Conservation (phyloP, 53 echinoderm and acorn worm species). For the Arbacia lixula region DNA sequence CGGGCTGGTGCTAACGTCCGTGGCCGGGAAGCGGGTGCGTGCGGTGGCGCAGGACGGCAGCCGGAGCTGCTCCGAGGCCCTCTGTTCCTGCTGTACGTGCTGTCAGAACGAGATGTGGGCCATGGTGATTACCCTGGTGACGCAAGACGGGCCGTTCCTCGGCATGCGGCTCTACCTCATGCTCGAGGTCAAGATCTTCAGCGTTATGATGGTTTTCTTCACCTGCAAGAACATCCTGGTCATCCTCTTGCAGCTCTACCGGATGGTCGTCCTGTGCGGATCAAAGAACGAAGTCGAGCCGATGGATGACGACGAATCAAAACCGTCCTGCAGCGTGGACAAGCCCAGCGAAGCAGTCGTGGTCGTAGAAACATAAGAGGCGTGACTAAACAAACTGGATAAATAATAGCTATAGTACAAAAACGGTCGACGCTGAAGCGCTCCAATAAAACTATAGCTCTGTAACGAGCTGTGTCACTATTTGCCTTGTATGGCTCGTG, state of each 20-base stretch:
- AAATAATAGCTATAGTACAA: too few relatives aligned
- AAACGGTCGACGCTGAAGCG: too few relatives aligned
- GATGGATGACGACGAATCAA: slow-evolving; percentile 38
- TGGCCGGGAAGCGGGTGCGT: slow-evolving; percentile 59
- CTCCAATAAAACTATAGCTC: too few relatives aligned
- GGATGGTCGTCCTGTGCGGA: slow-evolving; percentile 71
- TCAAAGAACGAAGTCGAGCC: slow-evolving; percentile 32
- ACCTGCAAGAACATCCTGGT: slow-evolving; percentile 83
- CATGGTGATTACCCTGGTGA: slow-evolving; percentile 69
- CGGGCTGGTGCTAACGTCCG: slow-evolving; percentile 86
- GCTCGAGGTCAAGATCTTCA: slow-evolving; percentile 62
- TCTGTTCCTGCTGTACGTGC: slow-evolving; percentile 45
- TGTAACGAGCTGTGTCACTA: too few relatives aligned
- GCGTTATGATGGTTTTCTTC: slow-evolving; percentile 96
- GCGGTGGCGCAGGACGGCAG: slow-evolving; percentile 36
- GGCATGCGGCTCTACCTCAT: slow-evolving; percentile 86
- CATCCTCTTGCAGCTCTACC: slow-evolving; percentile 76
- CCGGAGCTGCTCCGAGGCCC: slow-evolving; percentile 23
- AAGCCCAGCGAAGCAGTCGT: too few relatives aligned
- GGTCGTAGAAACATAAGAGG: too few relatives aligned
- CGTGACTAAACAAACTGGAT: too few relatives aligned
- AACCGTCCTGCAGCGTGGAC: too few relatives aligned
- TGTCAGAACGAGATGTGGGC: slow-evolving; percentile 90
- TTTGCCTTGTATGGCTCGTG: too few relatives aligned
- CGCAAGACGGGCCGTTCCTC: slow-evolving; percentile 94